Conservation (phyloP, 2,888 invertebrate species). For the Dromius quadrimaculatus region DNA sequence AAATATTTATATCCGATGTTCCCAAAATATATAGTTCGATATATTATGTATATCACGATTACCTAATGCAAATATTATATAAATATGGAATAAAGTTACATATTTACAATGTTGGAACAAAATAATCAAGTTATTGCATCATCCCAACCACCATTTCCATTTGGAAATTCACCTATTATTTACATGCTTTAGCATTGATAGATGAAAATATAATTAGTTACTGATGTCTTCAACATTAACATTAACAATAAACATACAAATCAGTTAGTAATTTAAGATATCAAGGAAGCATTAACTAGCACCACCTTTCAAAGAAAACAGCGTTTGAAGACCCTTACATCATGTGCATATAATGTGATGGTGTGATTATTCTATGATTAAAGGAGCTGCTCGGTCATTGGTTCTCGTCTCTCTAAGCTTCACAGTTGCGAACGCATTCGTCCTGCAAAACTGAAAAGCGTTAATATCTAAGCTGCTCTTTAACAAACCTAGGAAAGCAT, state of each 20-base stretch:
- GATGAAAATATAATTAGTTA: conserved; percentile 1
- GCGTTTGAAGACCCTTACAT: conserved; percentile 15
- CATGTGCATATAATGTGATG: conserved; percentile 17
- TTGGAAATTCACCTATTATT: conserved; percentile 29
- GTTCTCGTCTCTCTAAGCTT: conserved; percentile 89
- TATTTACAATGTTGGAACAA: conserved; percentile 20
- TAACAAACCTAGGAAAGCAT: conserved; percentile 17
- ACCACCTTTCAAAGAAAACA: conserved; percentile 35
- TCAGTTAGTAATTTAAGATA: background rate
- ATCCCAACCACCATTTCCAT: conserved; percentile 65
- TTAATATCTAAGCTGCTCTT: conserved; percentile 32
- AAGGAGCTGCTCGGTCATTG: conserved; percentile 87
- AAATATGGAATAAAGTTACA: conserved; percentile 41
- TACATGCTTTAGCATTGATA: conserved; percentile 30
- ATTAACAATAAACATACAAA: conserved; percentile 8
- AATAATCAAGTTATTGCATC: conserved; percentile 63
- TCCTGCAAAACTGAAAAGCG: conserved; percentile 72
- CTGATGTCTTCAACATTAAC: conserved; percentile 16
- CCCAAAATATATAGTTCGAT: conserved; percentile 32
- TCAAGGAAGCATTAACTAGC: conserved; percentile 38
- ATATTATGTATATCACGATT: conserved; percentile 32
- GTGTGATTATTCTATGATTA: conserved; percentile 70
- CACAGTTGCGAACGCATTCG: conserved; percentile 89
- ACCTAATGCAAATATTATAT: conserved; percentile 27
- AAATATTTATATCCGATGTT: conserved; percentile 3